Evolutionary conservation across 2,888 invertebrate genomes (phyloP), one percentile per base, ranked within the genome.

Genomic region (Eucera pruinosa): DNA sequence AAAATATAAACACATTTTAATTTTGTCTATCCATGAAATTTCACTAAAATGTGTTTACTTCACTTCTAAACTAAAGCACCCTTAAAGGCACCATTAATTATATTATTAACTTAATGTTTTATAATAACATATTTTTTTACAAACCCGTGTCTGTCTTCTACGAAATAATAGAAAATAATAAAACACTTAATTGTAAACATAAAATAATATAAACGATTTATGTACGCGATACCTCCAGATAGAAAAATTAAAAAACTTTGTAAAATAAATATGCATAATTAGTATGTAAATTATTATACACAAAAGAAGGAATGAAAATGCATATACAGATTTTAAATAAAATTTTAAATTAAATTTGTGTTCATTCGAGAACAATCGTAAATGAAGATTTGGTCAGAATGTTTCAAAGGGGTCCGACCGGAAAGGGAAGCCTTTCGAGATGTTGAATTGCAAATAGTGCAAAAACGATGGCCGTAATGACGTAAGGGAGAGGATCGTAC

Each of bases 361-460:
- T 41, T 18, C 25, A 36, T 55, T n/a, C 23, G 39, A 57, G 39
- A 57, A 25, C n/a, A 41, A 30, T 41, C 60, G 60, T 70, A 57
- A 71, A 76, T 62, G 57, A 61, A 65, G 57, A 65, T 66, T 71
- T 47, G 20, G 60, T 25, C 18, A 20, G 9, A n/a, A n/a, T 18
- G 36, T 55, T 55, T 30, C 30, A 48, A 68, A 62, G 36, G 57
- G 36, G n/a, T 3, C 7, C 27, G 9, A 11, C 23, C 33, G 36
- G 50, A 50, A 62, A 41, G 61, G 55, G 73, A 68, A 77, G 47
- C 64, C 73, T 33, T 65, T 60, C 30, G 18, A 33, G 15, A 15
- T 61, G 65, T 41, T 71, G 71, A 76, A 76, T 67, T 67, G 71
- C 71, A 76, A 76, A 73, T 62, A 68, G 50, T 18, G 23, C 48